Base-by-base conservation (phyloP, 2,888 invertebrate genomes). In the Callyntrura guangdongensis region DNA sequence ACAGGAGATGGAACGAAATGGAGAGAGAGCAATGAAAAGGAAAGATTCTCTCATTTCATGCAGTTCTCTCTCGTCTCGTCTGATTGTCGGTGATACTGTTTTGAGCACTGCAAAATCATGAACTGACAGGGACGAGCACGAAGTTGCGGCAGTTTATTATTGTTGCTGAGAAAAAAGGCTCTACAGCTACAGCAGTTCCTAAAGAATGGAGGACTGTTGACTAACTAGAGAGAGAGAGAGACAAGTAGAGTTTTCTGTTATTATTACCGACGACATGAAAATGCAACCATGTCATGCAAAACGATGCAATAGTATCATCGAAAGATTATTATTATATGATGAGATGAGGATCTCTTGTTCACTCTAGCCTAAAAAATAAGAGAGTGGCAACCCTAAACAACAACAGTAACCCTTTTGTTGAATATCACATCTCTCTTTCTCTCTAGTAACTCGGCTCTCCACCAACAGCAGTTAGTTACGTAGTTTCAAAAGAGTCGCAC, bases 281-380 rank as follows among this genome's bases (percentile, higher is more conserved):
- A 81, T 67, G 64, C 27, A 45, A 64, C 25, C 36, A 64, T 67
- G 72, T 17, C 72, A 72, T 72, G 47, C 45, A 47, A 72, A 47
- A 17, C 17, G 9, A 45, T 45, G n/a, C 47, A 72, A 72, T 20
- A 47, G 27, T 36, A n/a, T 27, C 47, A 20, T n/a, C 45, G 45
- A 47, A 45, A 72, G 22, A 25, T 25, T 22, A 11, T 20, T n/a
- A 59, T 53, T n/a, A 59, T 14, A 59, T 59, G 59, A 74, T 72
- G 86, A 77, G 87, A 81, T 87, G 81, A 87, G 69, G 79, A 81
- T 81, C 81, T 81, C 86, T 86, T 86, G 86, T 67, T 86, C 86
- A 79, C 86, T 86, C 86, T 86, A 67, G 79, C 86, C 81, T 87
- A 69, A 87, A 87, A 81, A 81, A 59, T 45, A 45, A 79, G 69